Conservation (phyloP, 2,888 invertebrate genomes). For the Tiliacea citrago region DNA sequence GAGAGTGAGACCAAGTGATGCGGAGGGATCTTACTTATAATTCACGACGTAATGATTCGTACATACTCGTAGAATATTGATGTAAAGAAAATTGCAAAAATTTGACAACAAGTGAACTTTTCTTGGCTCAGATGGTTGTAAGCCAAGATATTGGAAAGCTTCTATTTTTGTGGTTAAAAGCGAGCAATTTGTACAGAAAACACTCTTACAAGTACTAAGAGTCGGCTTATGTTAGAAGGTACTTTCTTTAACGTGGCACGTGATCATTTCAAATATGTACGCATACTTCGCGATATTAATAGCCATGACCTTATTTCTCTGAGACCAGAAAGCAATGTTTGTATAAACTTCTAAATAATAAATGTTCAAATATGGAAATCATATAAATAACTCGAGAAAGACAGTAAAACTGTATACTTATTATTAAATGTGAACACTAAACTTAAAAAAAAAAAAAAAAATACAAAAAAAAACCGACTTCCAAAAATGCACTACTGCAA, state of each 20-base stretch:
- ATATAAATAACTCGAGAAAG: slow-evolving; percentile 37
- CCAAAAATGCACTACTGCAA: no score
- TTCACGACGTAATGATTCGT: slow-evolving; percentile 73
- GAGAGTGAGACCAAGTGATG: slow-evolving; percentile 68
- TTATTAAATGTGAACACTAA: slow-evolving; percentile 16
- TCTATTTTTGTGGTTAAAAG: slow-evolving; percentile 5
- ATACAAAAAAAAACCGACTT: no score
- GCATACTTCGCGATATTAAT: slow-evolving; percentile 43
- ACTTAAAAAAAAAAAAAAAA: slow-evolving; percentile 28
- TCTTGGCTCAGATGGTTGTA: slow-evolving; percentile 6
- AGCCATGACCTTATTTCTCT: slow-evolving; percentile 53
- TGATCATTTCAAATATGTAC: slow-evolving; percentile 57
- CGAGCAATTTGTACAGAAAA: background rate
- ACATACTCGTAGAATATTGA: slow-evolving; percentile 70
- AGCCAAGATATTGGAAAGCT: background rate
- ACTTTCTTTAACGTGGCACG: slow-evolving; percentile 30
- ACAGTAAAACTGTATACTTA: slow-evolving; percentile 24
- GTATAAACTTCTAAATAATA: slow-evolving; percentile 43
- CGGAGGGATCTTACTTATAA: slow-evolving; percentile 70
- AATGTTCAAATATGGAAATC: slow-evolving; percentile 47
- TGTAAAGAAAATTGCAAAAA: slow-evolving; percentile 47
- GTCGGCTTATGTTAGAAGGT: slow-evolving; percentile 8
- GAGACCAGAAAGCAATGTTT: slow-evolving; percentile 45
- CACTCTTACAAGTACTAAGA: slow-evolving; percentile 1
- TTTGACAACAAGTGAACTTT: slow-evolving; percentile 33